Base-by-base conservation (phyloP, 1,140 invertebrate genomes). In the Scylla paramamosain region DNA sequence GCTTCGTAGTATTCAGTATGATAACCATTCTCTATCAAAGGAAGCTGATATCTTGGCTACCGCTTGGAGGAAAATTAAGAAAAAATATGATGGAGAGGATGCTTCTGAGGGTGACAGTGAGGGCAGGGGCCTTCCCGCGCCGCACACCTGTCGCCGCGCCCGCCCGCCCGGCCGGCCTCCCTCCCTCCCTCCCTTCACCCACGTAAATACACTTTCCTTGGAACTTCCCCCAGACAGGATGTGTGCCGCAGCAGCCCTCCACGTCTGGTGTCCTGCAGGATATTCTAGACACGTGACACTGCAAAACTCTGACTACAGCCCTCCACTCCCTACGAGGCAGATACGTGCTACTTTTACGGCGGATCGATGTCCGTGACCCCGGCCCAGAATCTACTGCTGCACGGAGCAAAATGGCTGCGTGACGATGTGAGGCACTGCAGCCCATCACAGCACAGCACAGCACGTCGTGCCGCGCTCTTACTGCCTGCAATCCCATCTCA, bases 311-410 rank as follows among this genome's bases (percentile, higher is more conserved):
- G 52, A 59, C 16, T 20, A 59, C 52, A 59, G 16, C 10, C 52
- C 16, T 32, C 14, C 86, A 31, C 45, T 31, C 31, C n/a, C 31
- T 32, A 88, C 31, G 67, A 77, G 25, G 67, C 67, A 77, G 67
- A n/a, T n/a, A 77, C 12, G 20, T 59, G 52, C 67, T 77, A 77
- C 67, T 77, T 77, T 77, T 77, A 77, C 20, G 67, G 67, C 25
- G 67, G 67, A 77, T 77, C 67, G 67, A 77, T 77, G 67, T n/a
- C 67, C 67, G 25, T 77, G 67, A 77, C 67, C 67, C 67, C 20
- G 67, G 67, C 67, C 67, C 67, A 77, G 67, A 77, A 77, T 77
- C 67, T 77, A 77, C 67, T 77, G 67, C 67, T 77, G 67, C 67
- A 77, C 67, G 67, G 67, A 77, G 20, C 67, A 77, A 77, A 77